Evolutionary conservation across 1,140 invertebrate species (phyloP).

Genomic region (Galendromus occidentalis): DNA sequence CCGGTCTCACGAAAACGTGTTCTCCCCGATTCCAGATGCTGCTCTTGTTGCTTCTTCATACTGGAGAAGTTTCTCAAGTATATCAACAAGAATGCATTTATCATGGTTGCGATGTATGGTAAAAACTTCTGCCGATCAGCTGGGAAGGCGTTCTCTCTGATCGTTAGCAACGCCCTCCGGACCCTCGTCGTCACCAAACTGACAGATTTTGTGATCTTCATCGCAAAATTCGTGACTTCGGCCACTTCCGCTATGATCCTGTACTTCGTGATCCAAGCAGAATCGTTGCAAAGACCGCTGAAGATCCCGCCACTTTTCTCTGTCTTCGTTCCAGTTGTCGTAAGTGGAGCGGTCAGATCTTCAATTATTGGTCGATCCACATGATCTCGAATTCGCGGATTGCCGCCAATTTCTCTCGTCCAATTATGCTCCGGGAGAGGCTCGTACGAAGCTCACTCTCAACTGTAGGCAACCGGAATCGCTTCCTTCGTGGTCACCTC

Average conservation of each 20-base stretch:
- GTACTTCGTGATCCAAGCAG: background rate
- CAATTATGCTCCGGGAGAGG: too few species aligned
- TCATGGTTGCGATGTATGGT: constrained; percentile 87
- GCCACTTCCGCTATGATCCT: constrained; percentile 30
- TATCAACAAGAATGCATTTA: constrained; percentile 63
- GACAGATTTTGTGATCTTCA: constrained; percentile 71
- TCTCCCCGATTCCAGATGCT: constrained; percentile 29
- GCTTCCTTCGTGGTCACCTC: constrained; percentile 50
- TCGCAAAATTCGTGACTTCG: constrained; percentile 68
- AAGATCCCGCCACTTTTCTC: constrained; percentile 38
- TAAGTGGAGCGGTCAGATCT: constrained; percentile 4
- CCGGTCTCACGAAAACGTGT: too few species aligned
- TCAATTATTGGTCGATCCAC: constrained; percentile 39
- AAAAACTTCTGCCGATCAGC: constrained; percentile 76
- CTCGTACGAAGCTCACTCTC: background rate
- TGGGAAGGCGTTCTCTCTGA: constrained; percentile 61
- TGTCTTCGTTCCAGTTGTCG: constrained; percentile 24
- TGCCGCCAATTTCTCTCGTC: too few species aligned
- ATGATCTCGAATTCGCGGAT: too few species aligned
- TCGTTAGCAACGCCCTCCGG: constrained; percentile 57
- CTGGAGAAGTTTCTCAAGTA: constrained; percentile 62
- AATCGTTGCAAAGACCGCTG: background rate
- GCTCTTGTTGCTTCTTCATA: constrained; percentile 74
- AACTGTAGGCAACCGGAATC: constrained; percentile 22
- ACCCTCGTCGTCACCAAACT: constrained; percentile 27